Percentiles rank a stretch among this genome's conserved stretches.
phyloP scores from a whole-genome alignment of 2,888 invertebrate genomes.

The Barypeithes pellucidus region DNA sequence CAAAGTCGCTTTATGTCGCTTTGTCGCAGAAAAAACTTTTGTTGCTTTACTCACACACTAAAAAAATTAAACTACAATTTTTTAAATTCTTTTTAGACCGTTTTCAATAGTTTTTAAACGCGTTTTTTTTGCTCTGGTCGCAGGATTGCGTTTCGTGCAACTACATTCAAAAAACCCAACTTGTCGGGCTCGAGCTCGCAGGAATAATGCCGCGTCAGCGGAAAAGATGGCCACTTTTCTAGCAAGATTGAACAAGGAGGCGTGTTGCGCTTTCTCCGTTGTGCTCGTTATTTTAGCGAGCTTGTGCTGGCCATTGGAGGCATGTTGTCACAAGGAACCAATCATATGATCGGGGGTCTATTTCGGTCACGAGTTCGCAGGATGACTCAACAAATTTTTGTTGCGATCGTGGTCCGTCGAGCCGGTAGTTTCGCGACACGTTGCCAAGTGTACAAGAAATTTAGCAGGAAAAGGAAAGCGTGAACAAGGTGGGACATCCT shows the following conservation, averaged over 20 bases:
- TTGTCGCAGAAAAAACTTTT: neutral
- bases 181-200: constrained; percentile 11
- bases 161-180: neutral
- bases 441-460: constrained; percentile 13
- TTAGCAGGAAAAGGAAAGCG: constrained; percentile 3
- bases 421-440: constrained; percentile 13
- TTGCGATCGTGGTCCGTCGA: constrained; percentile 27
- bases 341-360: constrained; percentile 24
- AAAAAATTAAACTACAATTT: constrained; percentile 7
- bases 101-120: constrained; percentile 3
- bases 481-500: too few relatives aligned
- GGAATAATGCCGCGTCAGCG: constrained; percentile 10
- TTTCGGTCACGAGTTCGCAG: constrained; percentile 30
- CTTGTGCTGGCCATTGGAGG: constrained; percentile 26
- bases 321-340: constrained; percentile 39
- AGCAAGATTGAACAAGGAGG: constrained; percentile 7
- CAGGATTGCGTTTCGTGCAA: neutral
- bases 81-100: neutral
- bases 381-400: constrained; percentile 39
- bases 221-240: neutral
- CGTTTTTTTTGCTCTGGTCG: neutral
- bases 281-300: neutral
- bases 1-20: neutral
- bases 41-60: neutral
- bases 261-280: neutral